Evolutionary conservation across 1,140 invertebrate species (phyloP), one percentile per base, ranked within the genome.

Genomic region (Drosophila willistoni): DNA sequence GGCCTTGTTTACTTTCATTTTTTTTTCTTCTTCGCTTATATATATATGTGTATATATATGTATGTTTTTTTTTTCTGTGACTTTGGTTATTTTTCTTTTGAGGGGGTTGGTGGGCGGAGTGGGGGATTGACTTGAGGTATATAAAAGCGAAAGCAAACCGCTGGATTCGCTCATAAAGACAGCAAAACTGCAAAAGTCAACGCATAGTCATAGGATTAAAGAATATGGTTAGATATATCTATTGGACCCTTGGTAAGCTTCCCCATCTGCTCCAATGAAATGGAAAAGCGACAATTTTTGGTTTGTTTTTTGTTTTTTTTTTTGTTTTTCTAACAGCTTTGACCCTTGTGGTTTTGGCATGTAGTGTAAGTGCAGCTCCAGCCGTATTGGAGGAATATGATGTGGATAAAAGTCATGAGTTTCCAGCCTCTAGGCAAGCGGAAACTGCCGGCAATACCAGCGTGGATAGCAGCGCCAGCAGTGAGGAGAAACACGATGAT

Each of bases 121-220:
- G 44, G 44, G 44, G 44, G n/a, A 19, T 17, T 12, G 36, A 39
- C 7, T 10, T 22, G 2, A 51, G 44, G 44, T 89, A 89, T 89
- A 89, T 51, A 89, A 87, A 89, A 89, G 84, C 84, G 84, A 89
- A 89, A 89, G 84, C 84, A 78, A 72, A 73, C 56, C 74, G 77
- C 77, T 89, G 77, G 84, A 84, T 89, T 89, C 51, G 84, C 84
- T 89, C 84, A 89, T 89, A 89, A 83, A 89, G 85, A 84, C 84
- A 73, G 77, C 84, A 84, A 89, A 89, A 89, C 73, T 89, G 80
- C 83, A 78, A 83, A 86, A 86, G 83, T 70, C 67, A 86, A 79
- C 83, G 81, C 67, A 29, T 29, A 39, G 55, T 14, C 63, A 56
- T 59, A 36, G 62, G 79, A 81, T 75, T 66, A 74, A 51, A 22